phyloP scores from a whole-genome alignment of 1,140 invertebrate species.

The Drosophila sulfurigaster region DNA sequence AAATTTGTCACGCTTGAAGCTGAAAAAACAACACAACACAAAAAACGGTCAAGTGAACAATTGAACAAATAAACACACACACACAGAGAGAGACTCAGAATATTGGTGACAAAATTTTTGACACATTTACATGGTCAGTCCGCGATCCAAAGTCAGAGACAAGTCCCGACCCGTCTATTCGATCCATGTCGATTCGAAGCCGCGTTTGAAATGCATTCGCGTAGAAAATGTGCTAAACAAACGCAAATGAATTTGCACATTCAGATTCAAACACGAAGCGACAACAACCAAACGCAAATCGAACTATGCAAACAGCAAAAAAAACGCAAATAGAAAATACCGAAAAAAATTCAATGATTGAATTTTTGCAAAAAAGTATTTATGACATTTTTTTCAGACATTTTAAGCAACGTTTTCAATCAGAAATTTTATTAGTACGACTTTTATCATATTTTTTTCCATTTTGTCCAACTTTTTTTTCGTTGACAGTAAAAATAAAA shows the following conservation, averaged over 20 bases:
- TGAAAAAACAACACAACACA: not conserved
- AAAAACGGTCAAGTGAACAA: conserved; percentile 26
- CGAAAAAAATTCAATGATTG: not conserved
- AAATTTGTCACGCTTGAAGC: conserved; percentile 49
- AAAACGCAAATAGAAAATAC: conserved; percentile 27
- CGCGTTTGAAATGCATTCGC: conserved; percentile 54
- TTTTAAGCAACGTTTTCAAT: not conserved
- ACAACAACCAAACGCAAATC: conserved; percentile 44
- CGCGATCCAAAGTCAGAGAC: not conserved
- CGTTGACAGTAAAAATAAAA: no score
- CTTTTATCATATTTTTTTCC: no score
- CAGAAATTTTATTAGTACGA: no score
- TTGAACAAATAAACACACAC: conserved; percentile 38
- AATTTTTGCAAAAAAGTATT: not conserved
- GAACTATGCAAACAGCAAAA: not conserved
- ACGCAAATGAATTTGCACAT: conserved; percentile 77
- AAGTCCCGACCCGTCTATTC: conserved; percentile 17
- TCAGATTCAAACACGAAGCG: conserved; percentile 71
- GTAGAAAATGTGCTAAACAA: conserved; percentile 77
- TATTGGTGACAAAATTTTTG: conserved; percentile 28
- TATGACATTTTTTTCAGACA: not conserved
- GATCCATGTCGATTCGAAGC: conserved; percentile 15
- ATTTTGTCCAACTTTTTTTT: no score
- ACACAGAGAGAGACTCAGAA: not conserved
- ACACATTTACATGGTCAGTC: conserved; percentile 56